Evolutionary conservation across 1,140 invertebrate genomes (phyloP).

Genomic region (Parasteatoda tepidariorum): DNA sequence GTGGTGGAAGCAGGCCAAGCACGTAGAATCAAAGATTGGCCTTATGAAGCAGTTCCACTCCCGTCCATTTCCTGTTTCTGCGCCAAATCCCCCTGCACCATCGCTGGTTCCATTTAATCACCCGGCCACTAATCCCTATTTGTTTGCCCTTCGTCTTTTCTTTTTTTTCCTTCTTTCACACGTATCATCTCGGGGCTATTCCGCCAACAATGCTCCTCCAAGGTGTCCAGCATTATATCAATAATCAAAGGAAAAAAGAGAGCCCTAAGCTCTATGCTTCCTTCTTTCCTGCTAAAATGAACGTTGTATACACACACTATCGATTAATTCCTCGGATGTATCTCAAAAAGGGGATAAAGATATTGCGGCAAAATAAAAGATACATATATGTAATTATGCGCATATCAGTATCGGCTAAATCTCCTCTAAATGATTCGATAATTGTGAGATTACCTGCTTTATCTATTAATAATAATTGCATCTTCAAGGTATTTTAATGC

Average conservation of each 20-base stretch:
- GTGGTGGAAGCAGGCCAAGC: neutral
- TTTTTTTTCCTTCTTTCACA: conserved; percentile 25
- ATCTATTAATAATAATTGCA: no score
- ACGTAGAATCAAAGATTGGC: conserved; percentile 39
- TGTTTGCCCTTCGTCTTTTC: conserved; percentile 48
- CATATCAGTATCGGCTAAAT: no score
- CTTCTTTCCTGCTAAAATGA: neutral
- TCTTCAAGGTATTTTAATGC: no score
- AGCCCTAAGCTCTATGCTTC: neutral
- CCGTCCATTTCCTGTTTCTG: conserved; percentile 49
- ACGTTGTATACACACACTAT: no score
- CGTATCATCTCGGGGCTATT: conserved; percentile 45
- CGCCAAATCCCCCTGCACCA: conserved; percentile 42
- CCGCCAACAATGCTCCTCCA: neutral
- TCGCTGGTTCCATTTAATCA: conserved; percentile 52
- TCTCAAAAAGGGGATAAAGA: neutral
- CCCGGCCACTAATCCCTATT: conserved; percentile 57
- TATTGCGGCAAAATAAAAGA: neutral
- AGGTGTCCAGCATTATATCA: conserved; percentile 29
- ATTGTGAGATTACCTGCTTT: no score
- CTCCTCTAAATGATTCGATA: no score
- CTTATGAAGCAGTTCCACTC: conserved; percentile 52
- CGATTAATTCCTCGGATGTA: neutral
- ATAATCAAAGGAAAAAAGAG: neutral
- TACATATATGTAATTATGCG: no score